phyloP scores from a whole-genome alignment of 2,113 vertebrate species.

The Xiphophorus hellerii region DNA sequence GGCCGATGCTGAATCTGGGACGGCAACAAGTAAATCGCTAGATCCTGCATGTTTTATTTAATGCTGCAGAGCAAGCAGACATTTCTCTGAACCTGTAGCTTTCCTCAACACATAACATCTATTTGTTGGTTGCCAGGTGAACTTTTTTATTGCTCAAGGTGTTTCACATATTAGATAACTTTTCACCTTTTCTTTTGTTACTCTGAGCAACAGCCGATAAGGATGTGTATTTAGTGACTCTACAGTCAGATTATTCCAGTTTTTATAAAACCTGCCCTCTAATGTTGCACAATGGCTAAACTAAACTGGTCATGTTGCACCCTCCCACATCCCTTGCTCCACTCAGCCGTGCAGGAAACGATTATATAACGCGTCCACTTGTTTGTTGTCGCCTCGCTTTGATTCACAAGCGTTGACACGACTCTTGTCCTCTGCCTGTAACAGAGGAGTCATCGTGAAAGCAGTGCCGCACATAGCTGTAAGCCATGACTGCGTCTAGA shows the following conservation, averaged over 20 bases:
- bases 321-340: constrained; percentile 16
- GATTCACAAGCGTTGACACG: neutral
- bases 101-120: too few species aligned
- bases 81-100: neutral
- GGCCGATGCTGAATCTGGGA: neutral
- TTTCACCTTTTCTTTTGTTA: constrained; percentile 7
- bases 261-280: constrained; percentile 27
- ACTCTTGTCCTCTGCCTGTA: constrained; percentile 16
- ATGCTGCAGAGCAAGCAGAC: neutral
- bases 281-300: neutral
- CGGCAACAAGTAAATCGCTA: neutral
- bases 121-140: neutral
- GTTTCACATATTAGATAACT: neutral
- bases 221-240: constrained; percentile 50
- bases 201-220: constrained; percentile 22
- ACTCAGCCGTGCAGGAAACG: constrained; percentile 5
- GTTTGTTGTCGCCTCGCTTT: constrained; percentile 8
- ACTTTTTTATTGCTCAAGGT: neutral
- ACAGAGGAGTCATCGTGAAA: constrained; percentile 53
- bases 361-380: constrained; percentile 22
- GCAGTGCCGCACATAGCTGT: neutral
- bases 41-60: neutral
- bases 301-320: neutral
- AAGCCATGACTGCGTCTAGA: constrained; percentile 46
- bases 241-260: constrained; percentile 18